Conservation (phyloP, 2,888 invertebrate genomes). For the Agriopis aurantiaria region DNA sequence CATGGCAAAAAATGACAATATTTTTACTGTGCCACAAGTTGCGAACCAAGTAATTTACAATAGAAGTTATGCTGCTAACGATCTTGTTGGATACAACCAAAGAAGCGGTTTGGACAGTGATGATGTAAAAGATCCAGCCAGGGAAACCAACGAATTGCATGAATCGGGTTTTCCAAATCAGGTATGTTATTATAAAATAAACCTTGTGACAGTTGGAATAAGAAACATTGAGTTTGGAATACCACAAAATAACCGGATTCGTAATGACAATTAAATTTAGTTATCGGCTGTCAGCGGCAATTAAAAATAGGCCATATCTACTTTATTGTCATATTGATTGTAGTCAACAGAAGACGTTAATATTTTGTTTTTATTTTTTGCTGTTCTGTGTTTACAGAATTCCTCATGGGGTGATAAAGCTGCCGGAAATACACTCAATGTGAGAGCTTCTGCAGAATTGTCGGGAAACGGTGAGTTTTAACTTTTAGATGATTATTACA, state of each 20-base stretch:
- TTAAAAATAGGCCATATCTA: slow-evolving; percentile 67
- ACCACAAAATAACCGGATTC: slow-evolving; percentile 78
- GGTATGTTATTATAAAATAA: slow-evolving; percentile 61
- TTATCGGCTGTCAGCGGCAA: slow-evolving; percentile 62
- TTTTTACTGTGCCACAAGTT: slow-evolving; percentile 58
- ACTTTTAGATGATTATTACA: not conserved
- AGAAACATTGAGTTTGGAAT: slow-evolving; percentile 44
- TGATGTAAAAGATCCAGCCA: slow-evolving; percentile 67
- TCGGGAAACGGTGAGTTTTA: slow-evolving; percentile 66
- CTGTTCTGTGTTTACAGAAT: slow-evolving; percentile 65
- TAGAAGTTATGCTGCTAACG: slow-evolving; percentile 66
- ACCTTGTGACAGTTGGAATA: slow-evolving; percentile 52
- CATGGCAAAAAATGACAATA: slow-evolving; percentile 58
- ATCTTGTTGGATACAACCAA: slow-evolving; percentile 69
- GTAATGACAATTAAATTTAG: slow-evolving; percentile 79
- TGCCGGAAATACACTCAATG: slow-evolving; percentile 50
- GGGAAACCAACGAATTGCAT: slow-evolving; percentile 63
- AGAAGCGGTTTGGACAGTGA: slow-evolving; percentile 62
- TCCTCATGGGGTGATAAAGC: slow-evolving; percentile 66
- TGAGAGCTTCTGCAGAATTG: slow-evolving; percentile 59
- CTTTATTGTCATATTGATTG: slow-evolving; percentile 60
- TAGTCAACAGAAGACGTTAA: slow-evolving; percentile 58
- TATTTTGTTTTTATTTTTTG: slow-evolving; percentile 28
- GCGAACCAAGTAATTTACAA: slow-evolving; percentile 66
- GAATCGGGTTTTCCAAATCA: slow-evolving; percentile 75